Evolutionary conservation across 2,797 vertebrate species (phyloP).

Genomic region (Champsocephalus gunnari): DNA sequence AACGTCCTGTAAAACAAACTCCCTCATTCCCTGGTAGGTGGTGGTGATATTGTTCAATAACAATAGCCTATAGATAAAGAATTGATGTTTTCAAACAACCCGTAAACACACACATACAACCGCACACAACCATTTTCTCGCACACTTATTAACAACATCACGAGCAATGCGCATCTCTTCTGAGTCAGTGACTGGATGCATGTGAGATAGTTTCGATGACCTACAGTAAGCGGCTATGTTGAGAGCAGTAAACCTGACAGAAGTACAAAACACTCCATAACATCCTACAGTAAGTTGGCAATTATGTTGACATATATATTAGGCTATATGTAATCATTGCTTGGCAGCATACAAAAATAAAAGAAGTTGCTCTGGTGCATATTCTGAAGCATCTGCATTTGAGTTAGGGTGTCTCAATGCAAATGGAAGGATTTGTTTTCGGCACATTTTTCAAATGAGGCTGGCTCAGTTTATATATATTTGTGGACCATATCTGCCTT

Average conservation of each 20-base stretch:
- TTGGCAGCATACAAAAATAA: constrained; percentile 87
- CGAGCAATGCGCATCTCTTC: constrained; percentile 51
- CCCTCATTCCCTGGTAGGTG: constrained; percentile 36
- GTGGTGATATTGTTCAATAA: constrained; percentile 56
- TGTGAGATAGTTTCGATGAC: constrained; percentile 48
- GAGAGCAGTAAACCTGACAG: constrained; percentile 71
- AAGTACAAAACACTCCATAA: constrained; percentile 79
- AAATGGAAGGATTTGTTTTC: constrained; percentile 69
- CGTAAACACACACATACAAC: constrained; percentile 52
- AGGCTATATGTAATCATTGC: constrained; percentile 77
- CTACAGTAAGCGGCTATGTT: constrained; percentile 50
- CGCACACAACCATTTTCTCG: constrained; percentile 41
- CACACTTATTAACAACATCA: constrained; percentile 61
- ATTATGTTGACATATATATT: constrained; percentile 75
- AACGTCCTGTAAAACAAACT: constrained; percentile 36
- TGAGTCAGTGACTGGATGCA: constrained; percentile 45
- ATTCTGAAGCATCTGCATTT: constrained; percentile 76
- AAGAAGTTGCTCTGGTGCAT: constrained; percentile 84
- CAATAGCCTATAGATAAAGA: constrained; percentile 74
- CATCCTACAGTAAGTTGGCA: constrained; percentile 73
- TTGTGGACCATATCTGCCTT: constrained; percentile 45
- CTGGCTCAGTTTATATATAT: constrained; percentile 73
- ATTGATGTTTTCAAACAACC: constrained; percentile 62
- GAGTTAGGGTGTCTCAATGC: constrained; percentile 67
- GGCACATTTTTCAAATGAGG: constrained; percentile 64